Percentiles rank a stretch among this genome's conserved stretches.
phyloP scores from a whole-genome alignment of 2,888 invertebrate genomes.

The Trachelus troglodyta region DNA sequence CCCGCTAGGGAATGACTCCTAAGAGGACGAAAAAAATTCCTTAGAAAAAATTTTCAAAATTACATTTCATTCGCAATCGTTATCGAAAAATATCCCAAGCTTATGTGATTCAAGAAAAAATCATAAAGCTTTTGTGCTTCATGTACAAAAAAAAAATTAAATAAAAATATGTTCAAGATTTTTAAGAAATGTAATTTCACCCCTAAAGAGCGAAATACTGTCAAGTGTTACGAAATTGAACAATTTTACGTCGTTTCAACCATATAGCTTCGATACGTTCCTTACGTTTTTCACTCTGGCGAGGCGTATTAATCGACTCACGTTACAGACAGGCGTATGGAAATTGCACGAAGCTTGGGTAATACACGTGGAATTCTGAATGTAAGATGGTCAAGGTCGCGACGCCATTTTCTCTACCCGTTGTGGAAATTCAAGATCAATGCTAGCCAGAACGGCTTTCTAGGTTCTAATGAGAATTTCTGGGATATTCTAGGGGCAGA shows the following conservation, averaged over 20 bases:
- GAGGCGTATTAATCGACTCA: not conserved
- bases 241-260: not conserved
- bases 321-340: constrained; percentile 15
- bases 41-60: not conserved
- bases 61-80: not conserved
- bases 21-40: not conserved
- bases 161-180: not conserved
- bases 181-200: not conserved
- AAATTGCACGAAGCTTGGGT: constrained; percentile 28
- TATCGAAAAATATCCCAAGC: not conserved
- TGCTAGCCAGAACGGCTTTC: constrained; percentile 28
- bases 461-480: constrained; percentile 53
- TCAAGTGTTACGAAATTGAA: not conserved
- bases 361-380: not conserved
- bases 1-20: not conserved
- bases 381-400: constrained; percentile 29
- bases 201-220: not conserved
- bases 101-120: not conserved
- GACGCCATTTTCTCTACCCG: not conserved
- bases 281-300: not conserved
- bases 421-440: constrained; percentile 34
- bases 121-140: not conserved
- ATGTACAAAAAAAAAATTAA: not conserved
- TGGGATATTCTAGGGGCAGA: constrained; percentile 42
- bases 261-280: not conserved